Base-by-base conservation (phyloP, 2,888 invertebrate species). In the Callyntrura sp. region DNA sequence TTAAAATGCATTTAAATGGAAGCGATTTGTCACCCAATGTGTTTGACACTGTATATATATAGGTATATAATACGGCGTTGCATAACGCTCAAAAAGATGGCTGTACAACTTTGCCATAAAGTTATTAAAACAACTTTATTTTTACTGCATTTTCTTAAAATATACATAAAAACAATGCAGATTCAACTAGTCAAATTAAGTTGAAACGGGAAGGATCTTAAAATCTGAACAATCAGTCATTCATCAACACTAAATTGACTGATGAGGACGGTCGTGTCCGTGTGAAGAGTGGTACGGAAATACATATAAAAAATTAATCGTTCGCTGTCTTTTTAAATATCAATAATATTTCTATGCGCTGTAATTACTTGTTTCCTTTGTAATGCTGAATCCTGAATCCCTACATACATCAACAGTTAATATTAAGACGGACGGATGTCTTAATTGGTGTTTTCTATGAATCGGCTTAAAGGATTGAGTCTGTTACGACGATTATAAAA, bases 381-480 rank as follows among this genome's bases (percentile, higher is more conserved):
- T 35, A 8, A 9, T 70, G 9, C 70, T 70, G n/a, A n/a, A n/a
- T n/a, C n/a, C n/a, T n/a, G n/a, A n/a, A n/a, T n/a, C n/a, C n/a
- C n/a, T n/a, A n/a, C n/a, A n/a, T n/a, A n/a, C n/a, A 70, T 70
- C 43, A 68, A 68, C 35, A 68, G 45, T n/a, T 35, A 11, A 68
- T 45, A 70, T 35, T 25, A 45, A 20, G 17, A n/a, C 70, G 70
- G 70, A 70, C 70, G 70, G 45, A 70, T 70, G 70, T 43, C n/a
- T n/a, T n/a, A n/a, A n/a, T n/a, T n/a, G n/a, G n/a, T n/a, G n/a
- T n/a, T n/a, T n/a, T n/a, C n/a, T n/a, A n/a, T n/a, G n/a, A n/a
- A n/a, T n/a, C n/a, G n/a, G n/a, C n/a, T n/a, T n/a, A n/a, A n/a
- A n/a, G n/a, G n/a, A n/a, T n/a, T n/a, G n/a, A n/a, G n/a, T n/a